phyloP scores from a whole-genome alignment of 2,113 vertebrate species.

The Tachysurus vachellii region DNA sequence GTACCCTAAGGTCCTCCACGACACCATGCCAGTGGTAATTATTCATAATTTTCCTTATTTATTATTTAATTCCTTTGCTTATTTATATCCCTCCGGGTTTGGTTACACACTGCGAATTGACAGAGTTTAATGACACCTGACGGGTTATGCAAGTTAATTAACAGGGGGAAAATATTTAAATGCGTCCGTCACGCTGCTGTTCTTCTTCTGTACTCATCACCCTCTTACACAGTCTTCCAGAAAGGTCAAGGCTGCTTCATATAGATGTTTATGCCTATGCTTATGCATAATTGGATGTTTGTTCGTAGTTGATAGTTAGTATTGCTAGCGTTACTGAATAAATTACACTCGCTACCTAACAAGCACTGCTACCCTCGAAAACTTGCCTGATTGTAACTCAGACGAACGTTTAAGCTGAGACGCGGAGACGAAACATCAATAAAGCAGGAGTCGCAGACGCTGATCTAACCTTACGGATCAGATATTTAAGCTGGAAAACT shows the following conservation, averaged over 20 bases:
- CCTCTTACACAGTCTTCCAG: not conserved
- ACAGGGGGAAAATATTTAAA: not conserved
- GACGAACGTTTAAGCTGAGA: not conserved
- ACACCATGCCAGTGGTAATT: slow-evolving; percentile 82
- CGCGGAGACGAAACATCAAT: not conserved
- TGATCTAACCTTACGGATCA: not conserved
- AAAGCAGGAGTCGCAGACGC: not conserved
- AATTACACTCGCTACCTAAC: not conserved
- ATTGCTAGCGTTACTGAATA: not conserved
- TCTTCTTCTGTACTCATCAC: not conserved
- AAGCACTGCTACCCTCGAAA: not conserved
- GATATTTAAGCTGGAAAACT: not conserved
- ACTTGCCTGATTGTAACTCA: not conserved
- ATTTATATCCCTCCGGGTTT: not conserved
- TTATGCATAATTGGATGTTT: not conserved
- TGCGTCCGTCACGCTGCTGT: not conserved
- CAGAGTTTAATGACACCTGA: not conserved
- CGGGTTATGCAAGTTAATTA: not conserved
- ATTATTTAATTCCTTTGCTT: slow-evolving; percentile 7
- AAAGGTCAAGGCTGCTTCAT: not conserved
- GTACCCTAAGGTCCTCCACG: slow-evolving; percentile 83
- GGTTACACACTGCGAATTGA: not conserved
- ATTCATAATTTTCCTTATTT: slow-evolving; percentile 6
- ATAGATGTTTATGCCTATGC: not conserved
- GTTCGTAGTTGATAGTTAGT: not conserved